These are phyloP conservation scores for Cotesia chilonis DNA, from an alignment of 1,140 invertebrate species.

Conservation along the genomic window DNA sequence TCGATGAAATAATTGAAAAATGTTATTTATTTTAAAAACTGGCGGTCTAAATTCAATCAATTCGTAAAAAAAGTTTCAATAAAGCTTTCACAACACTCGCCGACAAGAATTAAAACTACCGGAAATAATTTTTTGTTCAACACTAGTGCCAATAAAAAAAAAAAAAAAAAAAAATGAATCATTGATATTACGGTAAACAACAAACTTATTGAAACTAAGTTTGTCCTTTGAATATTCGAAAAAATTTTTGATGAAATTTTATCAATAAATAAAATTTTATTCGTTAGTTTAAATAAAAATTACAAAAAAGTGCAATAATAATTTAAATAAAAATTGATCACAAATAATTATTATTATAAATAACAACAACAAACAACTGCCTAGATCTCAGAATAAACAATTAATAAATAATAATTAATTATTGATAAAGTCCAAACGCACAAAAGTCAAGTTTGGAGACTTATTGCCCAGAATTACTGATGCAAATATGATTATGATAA, in stretches of 20 bases:
- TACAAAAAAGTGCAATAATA: conserved; percentile 15
- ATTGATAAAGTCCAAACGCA: conserved; percentile 60
- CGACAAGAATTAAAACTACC: conserved; percentile 20
- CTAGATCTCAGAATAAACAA: conserved; percentile 59
- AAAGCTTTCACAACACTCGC: conserved; percentile 17
- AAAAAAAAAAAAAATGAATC: neutral
- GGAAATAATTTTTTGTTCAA: conserved; percentile 1
- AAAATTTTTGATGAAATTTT: neutral
- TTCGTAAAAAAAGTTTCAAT: neutral
- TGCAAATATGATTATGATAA: conserved; percentile 18
- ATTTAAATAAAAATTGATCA: conserved; percentile 38
- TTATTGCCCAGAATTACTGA: conserved; percentile 44
- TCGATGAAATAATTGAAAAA: neutral
- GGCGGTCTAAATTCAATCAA: neutral
- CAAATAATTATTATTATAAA: conserved; percentile 48
- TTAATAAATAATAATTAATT: conserved; percentile 51
- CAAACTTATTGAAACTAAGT: neutral
- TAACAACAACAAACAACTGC: conserved; percentile 58
- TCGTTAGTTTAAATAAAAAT: conserved; percentile 5
- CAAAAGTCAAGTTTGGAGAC: conserved; percentile 61
- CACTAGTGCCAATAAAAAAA: conserved; percentile 14
- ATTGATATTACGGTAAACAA: conserved; percentile 4
- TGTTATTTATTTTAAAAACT: neutral
- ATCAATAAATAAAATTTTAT: neutral
- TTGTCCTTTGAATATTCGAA: too few species aligned